Percentiles rank a stretch among this genome's conserved stretches.
These are phyloP conservation scores for Illadopsis cleaveri DNA, from an alignment of 2,113 vertebrate species.

Conservation along the genomic window DNA sequence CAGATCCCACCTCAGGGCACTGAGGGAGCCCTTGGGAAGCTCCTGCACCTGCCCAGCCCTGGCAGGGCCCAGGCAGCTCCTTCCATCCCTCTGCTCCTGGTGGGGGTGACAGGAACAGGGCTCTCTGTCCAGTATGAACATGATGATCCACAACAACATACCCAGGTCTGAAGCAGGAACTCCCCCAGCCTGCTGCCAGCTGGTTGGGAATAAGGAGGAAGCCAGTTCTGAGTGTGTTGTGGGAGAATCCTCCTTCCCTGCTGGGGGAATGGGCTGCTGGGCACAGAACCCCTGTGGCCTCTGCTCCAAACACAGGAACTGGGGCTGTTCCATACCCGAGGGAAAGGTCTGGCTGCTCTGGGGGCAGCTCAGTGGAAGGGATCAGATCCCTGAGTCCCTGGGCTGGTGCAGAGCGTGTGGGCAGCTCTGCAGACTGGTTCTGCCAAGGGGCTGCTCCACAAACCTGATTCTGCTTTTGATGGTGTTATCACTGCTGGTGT, in stretches of 20 bases:
- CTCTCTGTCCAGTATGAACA: accelerated
- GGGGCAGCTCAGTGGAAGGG: not conserved
- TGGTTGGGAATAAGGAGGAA: not conserved
- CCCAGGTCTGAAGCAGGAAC: not conserved
- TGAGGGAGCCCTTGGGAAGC: not conserved
- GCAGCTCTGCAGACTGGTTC: not conserved
- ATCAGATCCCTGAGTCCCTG: not conserved
- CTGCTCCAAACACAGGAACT: not conserved
- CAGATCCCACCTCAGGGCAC: accelerated
- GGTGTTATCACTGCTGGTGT: not conserved
- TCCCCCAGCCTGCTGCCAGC: not conserved
- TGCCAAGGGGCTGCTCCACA: not conserved
- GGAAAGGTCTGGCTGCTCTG: not conserved
- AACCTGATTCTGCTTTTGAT: not conserved
- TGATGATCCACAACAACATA: not conserved
- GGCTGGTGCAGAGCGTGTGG: not conserved
- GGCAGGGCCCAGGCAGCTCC: not conserved
- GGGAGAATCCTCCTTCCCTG: not conserved
- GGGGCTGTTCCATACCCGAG: accelerated
- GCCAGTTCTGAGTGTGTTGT: accelerated
- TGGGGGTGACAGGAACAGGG: not conserved
- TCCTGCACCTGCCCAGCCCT: not conserved
- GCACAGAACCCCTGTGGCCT: not conserved
- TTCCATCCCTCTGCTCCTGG: not conserved
- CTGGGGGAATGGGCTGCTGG: not conserved